Percentiles rank a stretch among this genome's conserved stretches.
Conservation (phyloP, 2,888 invertebrate species). For the Polia nebulosa region DNA sequence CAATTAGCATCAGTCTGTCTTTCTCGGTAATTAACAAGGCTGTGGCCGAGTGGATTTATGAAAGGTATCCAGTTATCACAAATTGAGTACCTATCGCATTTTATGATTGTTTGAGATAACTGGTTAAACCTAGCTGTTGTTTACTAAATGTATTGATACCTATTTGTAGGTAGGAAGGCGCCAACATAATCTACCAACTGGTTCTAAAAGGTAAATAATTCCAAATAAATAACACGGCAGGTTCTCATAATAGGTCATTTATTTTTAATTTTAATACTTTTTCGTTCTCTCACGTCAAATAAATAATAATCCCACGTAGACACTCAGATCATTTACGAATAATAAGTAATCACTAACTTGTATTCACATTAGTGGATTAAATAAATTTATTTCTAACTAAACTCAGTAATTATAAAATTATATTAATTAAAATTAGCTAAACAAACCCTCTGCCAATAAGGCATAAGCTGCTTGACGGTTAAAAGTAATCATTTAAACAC, state of each 20-base stretch:
- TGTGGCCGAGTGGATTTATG: too few species aligned
- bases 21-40: too few species aligned
- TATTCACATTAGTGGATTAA: slow-evolving; percentile 64
- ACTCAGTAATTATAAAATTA: slow-evolving; percentile 63
- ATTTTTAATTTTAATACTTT: slow-evolving; percentile 64
- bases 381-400: slow-evolving; percentile 62
- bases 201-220: too few species aligned
- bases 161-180: background rate
- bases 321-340: slow-evolving; percentile 79
- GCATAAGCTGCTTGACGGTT: slow-evolving; percentile 76
- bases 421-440: slow-evolving; percentile 65
- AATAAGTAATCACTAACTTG: slow-evolving; percentile 68
- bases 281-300: slow-evolving; percentile 71
- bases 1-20: too few species aligned
- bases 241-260: slow-evolving; percentile 50
- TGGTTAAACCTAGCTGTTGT: too few species aligned
- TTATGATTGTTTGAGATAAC: too few species aligned
- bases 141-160: background rate
- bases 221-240: slow-evolving; percentile 46
- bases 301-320: slow-evolving; percentile 73
- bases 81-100: too few species aligned
- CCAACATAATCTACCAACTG: too few species aligned
- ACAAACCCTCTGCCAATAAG: slow-evolving; percentile 69
- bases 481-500: slow-evolving; percentile 63
- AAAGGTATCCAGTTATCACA: too few species aligned